These are phyloP conservation scores for Dolichomitus sp. DNA, from an alignment of 2,888 invertebrate genomes.

Conservation along the genomic window DNA sequence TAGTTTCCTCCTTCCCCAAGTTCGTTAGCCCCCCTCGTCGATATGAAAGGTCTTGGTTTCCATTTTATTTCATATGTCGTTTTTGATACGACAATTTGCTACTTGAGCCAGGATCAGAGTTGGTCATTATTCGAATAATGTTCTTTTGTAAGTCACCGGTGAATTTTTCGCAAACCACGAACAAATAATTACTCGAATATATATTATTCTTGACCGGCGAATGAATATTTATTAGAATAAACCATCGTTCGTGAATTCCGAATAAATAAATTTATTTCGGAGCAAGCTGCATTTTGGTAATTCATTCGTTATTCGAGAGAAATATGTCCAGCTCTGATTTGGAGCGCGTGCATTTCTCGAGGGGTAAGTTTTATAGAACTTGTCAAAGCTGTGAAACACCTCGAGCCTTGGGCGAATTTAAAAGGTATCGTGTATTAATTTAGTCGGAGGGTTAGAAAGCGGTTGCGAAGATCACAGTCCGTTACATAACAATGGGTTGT, in stretches of 20 bases:
- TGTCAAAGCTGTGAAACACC: conserved; percentile 40
- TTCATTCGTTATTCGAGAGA: not conserved
- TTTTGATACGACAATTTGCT: no score
- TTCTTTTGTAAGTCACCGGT: not conserved
- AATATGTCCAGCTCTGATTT: not conserved
- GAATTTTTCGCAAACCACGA: conserved; percentile 17
- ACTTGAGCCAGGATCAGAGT: not conserved
- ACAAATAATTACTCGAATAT: conserved; percentile 13
- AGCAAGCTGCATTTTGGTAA: not conserved
- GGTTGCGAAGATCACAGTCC: conserved; percentile 83
- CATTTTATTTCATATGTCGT: conserved; percentile 11
- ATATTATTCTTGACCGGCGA: not conserved
- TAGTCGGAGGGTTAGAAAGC: conserved; percentile 72
- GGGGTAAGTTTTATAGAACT: not conserved
- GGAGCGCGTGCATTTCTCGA: not conserved
- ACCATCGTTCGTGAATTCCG: conserved; percentile 12
- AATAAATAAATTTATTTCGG: not conserved
- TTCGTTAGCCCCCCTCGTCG: not conserved
- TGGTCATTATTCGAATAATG: not conserved
- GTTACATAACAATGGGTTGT: conserved; percentile 74
- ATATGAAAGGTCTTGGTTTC: conserved; percentile 19
- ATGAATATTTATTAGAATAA: not conserved
- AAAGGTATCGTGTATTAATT: conserved; percentile 34
- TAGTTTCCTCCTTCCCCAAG: not conserved
- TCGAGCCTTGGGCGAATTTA: conserved; percentile 51